These are phyloP conservation scores for Ammodytes marinus DNA, from an alignment of 2,113 vertebrate genomes.

Conservation along the genomic window DNA sequence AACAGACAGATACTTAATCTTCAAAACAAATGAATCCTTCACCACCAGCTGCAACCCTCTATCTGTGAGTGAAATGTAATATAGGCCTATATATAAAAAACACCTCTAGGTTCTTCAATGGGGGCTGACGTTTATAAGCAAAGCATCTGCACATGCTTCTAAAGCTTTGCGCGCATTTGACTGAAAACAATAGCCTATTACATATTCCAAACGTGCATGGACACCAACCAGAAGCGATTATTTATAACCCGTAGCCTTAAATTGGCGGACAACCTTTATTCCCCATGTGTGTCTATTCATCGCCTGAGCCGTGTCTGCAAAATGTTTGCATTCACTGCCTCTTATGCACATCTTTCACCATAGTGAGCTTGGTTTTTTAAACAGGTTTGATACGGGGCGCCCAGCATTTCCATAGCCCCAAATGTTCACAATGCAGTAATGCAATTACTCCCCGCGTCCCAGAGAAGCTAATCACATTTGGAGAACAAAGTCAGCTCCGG, in stretches of 20 bases:
- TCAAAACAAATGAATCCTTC: slow-evolving; percentile 60
- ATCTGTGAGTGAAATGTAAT: slow-evolving; percentile 15
- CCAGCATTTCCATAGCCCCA: slow-evolving; percentile 76
- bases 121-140: slow-evolving; percentile 42
- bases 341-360: slow-evolving; percentile 67
- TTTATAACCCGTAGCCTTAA: slow-evolving; percentile 41
- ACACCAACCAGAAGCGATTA: slow-evolving; percentile 62
- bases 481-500: slow-evolving; percentile 83
- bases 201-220: slow-evolving; percentile 61
- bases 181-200: slow-evolving; percentile 63
- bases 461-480: slow-evolving; percentile 86
- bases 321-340: slow-evolving; percentile 75
- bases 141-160: slow-evolving; percentile 40
- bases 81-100: slow-evolving; percentile 4
- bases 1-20: slow-evolving; percentile 29
- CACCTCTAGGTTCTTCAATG: slow-evolving; percentile 27
- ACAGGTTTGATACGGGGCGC: slow-evolving; percentile 83
- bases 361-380: slow-evolving; percentile 75
- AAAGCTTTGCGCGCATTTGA: slow-evolving; percentile 18
- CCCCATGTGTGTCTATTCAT: slow-evolving; percentile 69
- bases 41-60: slow-evolving; percentile 43
- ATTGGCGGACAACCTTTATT: slow-evolving; percentile 62
- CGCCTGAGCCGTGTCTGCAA: slow-evolving; percentile 68
- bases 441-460: slow-evolving; percentile 84
- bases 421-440: slow-evolving; percentile 84